phyloP scores from a whole-genome alignment of 2,113 vertebrate species.

The Setophaga coronata region DNA sequence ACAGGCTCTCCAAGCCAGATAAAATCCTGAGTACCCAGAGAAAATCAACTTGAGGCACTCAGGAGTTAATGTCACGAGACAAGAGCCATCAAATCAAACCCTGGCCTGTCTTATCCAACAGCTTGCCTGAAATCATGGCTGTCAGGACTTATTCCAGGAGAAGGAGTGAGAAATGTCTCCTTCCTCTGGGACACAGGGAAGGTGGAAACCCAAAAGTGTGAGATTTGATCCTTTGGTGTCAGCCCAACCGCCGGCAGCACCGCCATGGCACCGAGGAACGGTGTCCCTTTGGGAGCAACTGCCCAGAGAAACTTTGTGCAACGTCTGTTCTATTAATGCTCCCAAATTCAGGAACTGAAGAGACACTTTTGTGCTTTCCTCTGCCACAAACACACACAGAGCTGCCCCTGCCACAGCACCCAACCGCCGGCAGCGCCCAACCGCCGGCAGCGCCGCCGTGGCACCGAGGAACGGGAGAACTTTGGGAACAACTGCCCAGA shows the following conservation, averaged over 20 bases:
- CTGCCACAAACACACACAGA: accelerated
- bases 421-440: too few species aligned
- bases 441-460: not conserved
- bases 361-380: accelerated
- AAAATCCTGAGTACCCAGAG: not conserved
- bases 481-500: not conserved
- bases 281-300: not conserved
- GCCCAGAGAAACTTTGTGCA: not conserved
- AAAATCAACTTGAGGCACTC: not conserved
- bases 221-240: not conserved
- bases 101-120: not conserved
- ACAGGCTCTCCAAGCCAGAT: not conserved
- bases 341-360: not conserved
- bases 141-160: not conserved
- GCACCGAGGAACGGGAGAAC: accelerated
- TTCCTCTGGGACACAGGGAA: not conserved
- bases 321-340: accelerated
- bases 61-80: not conserved
- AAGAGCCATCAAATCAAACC: not conserved
- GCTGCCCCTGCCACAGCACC: not conserved
- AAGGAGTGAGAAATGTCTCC: not conserved
- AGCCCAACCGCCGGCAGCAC: not conserved
- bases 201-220: not conserved
- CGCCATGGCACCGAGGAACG: accelerated
- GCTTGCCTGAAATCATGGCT: not conserved